Evolutionary conservation across 2,797 vertebrate genomes (phyloP).

Genomic region (Alcedo quadribrachys): DNA sequence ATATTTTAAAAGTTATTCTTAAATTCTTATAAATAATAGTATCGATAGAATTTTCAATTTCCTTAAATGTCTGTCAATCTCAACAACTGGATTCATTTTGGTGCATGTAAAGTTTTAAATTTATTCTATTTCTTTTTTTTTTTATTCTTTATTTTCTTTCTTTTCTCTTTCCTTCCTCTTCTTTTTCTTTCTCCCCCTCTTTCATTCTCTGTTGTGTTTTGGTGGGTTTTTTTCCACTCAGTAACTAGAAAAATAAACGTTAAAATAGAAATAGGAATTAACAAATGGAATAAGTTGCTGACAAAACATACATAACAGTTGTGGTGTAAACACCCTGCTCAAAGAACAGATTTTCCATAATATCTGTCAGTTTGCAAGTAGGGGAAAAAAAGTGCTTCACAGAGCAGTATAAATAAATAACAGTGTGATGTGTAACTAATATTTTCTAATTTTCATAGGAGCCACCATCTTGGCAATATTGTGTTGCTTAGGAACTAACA

Average conservation of each 20-base stretch:
- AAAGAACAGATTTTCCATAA: constrained; percentile 70
- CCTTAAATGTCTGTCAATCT: neutral
- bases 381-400: constrained; percentile 30
- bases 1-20: neutral
- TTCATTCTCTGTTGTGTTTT: neutral
- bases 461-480: constrained; percentile 67
- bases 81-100: neutral
- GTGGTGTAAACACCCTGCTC: constrained; percentile 59
- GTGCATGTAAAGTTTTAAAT: neutral
- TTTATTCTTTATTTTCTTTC: no score
- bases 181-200: no score
- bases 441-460: constrained; percentile 61
- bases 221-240: neutral
- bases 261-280: constrained; percentile 46
- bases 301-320: constrained; percentile 68
- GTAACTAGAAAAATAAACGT: constrained; percentile 15
- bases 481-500: constrained; percentile 78
- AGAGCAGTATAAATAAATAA: constrained; percentile 51
- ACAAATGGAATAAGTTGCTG: constrained; percentile 59
- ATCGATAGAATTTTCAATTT: neutral
- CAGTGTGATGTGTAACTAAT: constrained; percentile 55
- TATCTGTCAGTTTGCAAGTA: constrained; percentile 61
- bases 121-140: no score
- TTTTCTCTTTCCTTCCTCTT: no score
- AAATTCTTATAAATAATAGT: neutral